phyloP scores from a whole-genome alignment of 2,797 vertebrate genomes.

The Coluber constrictor region DNA sequence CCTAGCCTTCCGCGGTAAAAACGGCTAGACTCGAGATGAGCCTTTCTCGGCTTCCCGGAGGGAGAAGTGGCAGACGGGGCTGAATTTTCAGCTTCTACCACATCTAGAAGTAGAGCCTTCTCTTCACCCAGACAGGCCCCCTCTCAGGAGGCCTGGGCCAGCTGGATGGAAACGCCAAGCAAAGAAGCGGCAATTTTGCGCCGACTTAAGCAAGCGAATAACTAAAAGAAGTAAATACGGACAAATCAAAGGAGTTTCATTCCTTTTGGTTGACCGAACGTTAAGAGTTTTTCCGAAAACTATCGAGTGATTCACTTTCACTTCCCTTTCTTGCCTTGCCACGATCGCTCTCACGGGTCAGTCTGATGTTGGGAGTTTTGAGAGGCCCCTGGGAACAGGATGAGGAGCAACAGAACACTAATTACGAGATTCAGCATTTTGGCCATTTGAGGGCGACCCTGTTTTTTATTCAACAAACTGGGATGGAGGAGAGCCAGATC shows the following conservation, averaged over 20 bases:
- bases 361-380: too few species aligned
- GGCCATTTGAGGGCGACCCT: constrained; percentile 3
- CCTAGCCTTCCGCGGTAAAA: neutral
- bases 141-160: too few species aligned
- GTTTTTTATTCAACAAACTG: constrained; percentile 10
- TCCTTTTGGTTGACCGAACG: neutral
- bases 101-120: neutral
- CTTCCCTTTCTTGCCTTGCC: neutral
- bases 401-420: too few species aligned
- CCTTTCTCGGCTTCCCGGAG: neutral
- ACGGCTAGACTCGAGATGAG: neutral
- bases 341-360: neutral
- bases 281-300: neutral
- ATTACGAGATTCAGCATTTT: neutral
- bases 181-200: constrained; percentile 19
- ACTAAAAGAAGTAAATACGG: neutral
- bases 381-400: neutral
- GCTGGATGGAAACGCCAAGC: constrained; percentile 34
- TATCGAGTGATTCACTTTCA: neutral
- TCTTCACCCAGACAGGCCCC: too few species aligned
- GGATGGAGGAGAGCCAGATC: constrained; percentile 6
- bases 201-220: neutral
- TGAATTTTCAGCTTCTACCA: neutral
- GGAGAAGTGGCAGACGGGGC: neutral
- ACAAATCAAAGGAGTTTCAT: neutral